Evolutionary conservation across 2,113 vertebrate species (phyloP), one percentile per base, ranked within the genome.

Genomic region (Nothobranchius furzeri): DNA sequence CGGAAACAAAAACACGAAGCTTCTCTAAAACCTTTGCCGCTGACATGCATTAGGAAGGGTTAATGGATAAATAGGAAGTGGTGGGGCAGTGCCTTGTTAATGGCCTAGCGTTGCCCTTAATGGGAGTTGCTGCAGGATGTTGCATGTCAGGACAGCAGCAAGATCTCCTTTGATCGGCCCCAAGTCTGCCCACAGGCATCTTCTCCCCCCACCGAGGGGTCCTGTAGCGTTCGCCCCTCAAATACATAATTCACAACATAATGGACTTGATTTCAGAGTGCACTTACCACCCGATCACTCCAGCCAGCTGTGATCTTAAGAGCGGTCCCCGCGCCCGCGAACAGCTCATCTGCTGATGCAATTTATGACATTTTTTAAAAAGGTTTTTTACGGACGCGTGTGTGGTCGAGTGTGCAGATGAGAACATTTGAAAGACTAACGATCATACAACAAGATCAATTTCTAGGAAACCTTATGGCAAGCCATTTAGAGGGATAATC

Each of bases 161-260:
- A 75, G 79, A 66, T 81, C 64, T 73, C 60, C 64, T 51, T 55
- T 82, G 85, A 75, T 84, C 42, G 17, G 49, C 63, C 70, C 64
- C 60, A 62, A 54, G 75, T 81, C 74, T 66, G 51, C 73, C 76
- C 51, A 24, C 42, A 84, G 79, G 76, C 79, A 70, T 75, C 73
- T 47, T 51, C 58, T 50, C 50, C 86, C 85, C 75, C 67, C 13
- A 2, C 6, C 9, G 9, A 1, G 13, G 14, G 73, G 78, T 63
- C 67, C 50, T 62, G 40, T 36, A 64, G 65, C 67, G 78, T 60
- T 62, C 30, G 12, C 68, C 82, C 89, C 79, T 85, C 83, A 83
- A 88, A 93, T 93, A 82, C 82, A 92, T 93, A 92, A 93, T 92
- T 92, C 90, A 93, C 67, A 24, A 78, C 75, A 77, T 93, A 93